Evolutionary conservation across 92 coral and sea anemone species (phyloP), one percentile per base, ranked within the genome.

Genomic region (Parazoanthus atlanticus): DNA sequence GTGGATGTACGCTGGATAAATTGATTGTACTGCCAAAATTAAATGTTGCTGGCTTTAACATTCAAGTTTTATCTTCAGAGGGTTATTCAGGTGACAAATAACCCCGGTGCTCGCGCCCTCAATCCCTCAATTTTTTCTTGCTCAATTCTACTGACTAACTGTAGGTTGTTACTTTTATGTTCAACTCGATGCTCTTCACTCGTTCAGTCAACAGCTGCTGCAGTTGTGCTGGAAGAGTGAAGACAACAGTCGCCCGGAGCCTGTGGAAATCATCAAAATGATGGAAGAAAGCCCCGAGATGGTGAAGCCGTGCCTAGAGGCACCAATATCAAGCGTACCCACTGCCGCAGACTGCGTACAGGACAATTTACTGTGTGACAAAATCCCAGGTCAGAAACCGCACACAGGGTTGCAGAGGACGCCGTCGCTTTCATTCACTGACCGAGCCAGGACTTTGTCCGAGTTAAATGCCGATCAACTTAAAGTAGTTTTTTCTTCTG

Each of bases 131-230:
- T 13, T 52, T 52, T 52, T 52, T 52, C 58, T 74, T 74, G n/a
- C 38, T 6, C 28, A 5, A 61, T 1, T 25, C 7, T 23, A 2
- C 25, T 1, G 28, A 21, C 26, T 19, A 5, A 7, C 26, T 15
- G 25, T 6, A 72, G 11, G 74, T n/a, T 69, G 49, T 46, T 69
- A 3, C 38, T 32, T 33, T 74, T 5, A 31, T 74, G 25, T 3
- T 71, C 17, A n/a, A 71, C 75, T 11, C 3, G 30, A 26, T 71
- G 38, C 75, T 71, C 38, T 41, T 47, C 40, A 76, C 30, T 52
- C 12, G 4, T 79, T 82, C 33, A 82, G 86, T 82, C 86, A 56
- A 82, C 86, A 82, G 76, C 25, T 82, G 74, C 86, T 82, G 23
- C 76, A 33, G 33, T 36, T 28, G 16, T 82, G 86, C 40, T 82